Evolutionary conservation across 2,888 invertebrate genomes (phyloP).

Genomic region (Caenorhabditis imperialis): DNA sequence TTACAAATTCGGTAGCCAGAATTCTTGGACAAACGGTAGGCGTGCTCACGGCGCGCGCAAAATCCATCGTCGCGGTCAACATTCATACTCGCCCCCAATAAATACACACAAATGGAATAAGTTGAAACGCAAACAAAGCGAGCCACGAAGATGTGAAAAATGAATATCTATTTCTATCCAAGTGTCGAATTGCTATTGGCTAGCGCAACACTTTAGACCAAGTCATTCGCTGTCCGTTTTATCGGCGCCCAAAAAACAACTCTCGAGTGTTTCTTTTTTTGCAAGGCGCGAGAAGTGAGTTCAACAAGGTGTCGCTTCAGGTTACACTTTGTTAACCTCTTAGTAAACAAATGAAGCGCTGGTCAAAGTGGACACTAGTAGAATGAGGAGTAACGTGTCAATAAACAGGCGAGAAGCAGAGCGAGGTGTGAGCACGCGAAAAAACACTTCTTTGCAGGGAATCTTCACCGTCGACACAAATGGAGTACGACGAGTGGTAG

Average conservation of each 20-base stretch:
- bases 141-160: constrained; percentile 52
- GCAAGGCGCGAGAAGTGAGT: constrained; percentile 8
- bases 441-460: constrained; percentile 63
- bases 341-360: constrained; percentile 39
- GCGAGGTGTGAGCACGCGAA: constrained; percentile 26
- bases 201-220: constrained; percentile 4
- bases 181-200: constrained; percentile 2
- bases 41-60: constrained; percentile 50
- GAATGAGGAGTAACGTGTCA: constrained; percentile 36
- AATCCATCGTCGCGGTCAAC: constrained; percentile 44
- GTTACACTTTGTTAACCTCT: constrained; percentile 53
- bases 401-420: constrained; percentile 13
- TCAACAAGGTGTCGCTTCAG: constrained; percentile 35
- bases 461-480: constrained; percentile 76
- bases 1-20: constrained; percentile 25
- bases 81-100: constrained; percentile 20
- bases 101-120: constrained; percentile 47
- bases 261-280: constrained; percentile 40
- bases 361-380: constrained; percentile 42
- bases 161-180: constrained; percentile 32
- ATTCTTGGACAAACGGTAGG: constrained; percentile 47
- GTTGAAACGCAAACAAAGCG: constrained; percentile 47
- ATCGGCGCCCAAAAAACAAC: constrained; percentile 19
- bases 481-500: constrained; percentile 75
- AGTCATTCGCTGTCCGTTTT: constrained; percentile 7